These are phyloP conservation scores for Chaitophorus viminalis DNA, from an alignment of 2,888 invertebrate species.

Conservation along the genomic window DNA sequence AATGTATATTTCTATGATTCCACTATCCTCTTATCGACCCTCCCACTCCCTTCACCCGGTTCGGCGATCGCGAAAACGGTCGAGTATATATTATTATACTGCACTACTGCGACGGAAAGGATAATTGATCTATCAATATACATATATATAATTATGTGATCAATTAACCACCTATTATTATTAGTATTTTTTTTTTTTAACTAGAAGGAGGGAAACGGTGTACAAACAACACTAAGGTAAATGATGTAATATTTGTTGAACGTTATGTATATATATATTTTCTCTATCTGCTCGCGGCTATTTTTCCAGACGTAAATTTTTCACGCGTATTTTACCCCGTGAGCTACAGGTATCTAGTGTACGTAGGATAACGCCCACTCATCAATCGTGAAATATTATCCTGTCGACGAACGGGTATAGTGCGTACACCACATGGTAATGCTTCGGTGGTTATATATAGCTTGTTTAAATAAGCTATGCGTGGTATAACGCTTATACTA, in stretches of 20 bases:
- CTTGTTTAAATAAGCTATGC: not conserved
- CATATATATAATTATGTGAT: no score
- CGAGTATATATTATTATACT: no score
- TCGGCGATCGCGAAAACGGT: not conserved
- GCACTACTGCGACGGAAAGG: not conserved
- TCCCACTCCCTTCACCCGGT: not conserved
- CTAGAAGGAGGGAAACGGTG: not conserved
- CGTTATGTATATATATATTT: not conserved
- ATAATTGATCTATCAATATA: not conserved
- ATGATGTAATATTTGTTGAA: not conserved
- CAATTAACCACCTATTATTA: no score
- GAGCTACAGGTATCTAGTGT: not conserved
- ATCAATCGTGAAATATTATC: not conserved
- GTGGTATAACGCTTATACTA: not conserved
- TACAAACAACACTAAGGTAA: not conserved
- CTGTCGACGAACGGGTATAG: not conserved
- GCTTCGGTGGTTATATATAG: no score
- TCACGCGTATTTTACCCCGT: not conserved
- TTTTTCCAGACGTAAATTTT: no score
- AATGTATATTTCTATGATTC: no score
- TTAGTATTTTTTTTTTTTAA: not conserved
- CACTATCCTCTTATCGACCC: no score
- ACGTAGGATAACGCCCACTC: not conserved
- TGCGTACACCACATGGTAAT: no score
- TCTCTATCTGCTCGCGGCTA: not conserved